A percentile compares a stretch with the other conserved stretches of the same genome.
phyloP scores from a whole-genome alignment of 2,797 vertebrate species.

The Sebastiscus tertius region DNA sequence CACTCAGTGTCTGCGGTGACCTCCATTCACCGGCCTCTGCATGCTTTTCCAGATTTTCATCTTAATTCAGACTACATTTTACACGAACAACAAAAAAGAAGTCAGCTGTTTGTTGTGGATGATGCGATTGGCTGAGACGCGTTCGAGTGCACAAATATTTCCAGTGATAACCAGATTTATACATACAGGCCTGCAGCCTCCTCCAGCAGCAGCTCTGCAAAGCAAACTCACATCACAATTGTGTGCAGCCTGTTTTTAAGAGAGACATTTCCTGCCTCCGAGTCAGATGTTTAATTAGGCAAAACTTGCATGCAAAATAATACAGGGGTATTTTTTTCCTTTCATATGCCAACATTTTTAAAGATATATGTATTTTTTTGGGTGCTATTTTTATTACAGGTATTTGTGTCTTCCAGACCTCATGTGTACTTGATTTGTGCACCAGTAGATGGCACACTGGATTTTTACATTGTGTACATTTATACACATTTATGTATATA shows the following conservation, averaged over 20 bases:
- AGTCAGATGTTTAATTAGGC: not conserved
- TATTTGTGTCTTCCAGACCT: conserved; percentile 19
- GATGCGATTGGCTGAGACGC: conserved; percentile 43
- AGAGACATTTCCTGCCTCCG: conserved; percentile 6
- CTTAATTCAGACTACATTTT: conserved; percentile 12
- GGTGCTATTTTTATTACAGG: conserved; percentile 5
- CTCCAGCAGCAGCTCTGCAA: conserved; percentile 9
- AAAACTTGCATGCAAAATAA: not conserved
- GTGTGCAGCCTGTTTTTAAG: conserved; percentile 6
- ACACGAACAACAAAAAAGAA: not conserved
- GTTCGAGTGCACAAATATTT: conserved; percentile 46
- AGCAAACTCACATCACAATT: conserved; percentile 29
- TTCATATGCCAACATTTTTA: not conserved
- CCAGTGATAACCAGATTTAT: conserved; percentile 56
- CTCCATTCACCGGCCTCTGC: conserved; percentile 70
- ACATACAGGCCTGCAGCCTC: conserved; percentile 1
- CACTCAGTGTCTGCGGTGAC: conserved; percentile 73
- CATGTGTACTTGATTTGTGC: conserved; percentile 31
- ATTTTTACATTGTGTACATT: conserved; percentile 11
- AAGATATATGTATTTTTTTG: not conserved
- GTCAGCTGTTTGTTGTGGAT: conserved; percentile 12
- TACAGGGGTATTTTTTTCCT: not conserved
- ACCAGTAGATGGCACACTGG: conserved; percentile 70
- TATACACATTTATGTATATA: no score
- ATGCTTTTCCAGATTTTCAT: conserved; percentile 36